Conservation (phyloP, 2,888 invertebrate species). For the Leptodirus hochenwartii region DNA sequence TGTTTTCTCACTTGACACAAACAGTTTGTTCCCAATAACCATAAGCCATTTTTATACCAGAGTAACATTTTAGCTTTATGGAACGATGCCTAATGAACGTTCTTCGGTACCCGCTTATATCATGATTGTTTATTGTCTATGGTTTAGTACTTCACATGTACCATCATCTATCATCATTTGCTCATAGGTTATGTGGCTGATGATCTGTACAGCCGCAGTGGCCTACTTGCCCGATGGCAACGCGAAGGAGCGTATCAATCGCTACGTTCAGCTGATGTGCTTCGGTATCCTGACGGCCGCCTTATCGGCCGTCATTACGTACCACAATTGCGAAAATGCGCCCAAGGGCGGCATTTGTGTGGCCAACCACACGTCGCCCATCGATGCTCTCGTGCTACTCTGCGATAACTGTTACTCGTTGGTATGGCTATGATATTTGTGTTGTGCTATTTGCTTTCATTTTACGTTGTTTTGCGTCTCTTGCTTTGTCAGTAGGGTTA, state of each 20-base stretch:
- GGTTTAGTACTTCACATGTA: no score
- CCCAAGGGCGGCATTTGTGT: slow-evolving; percentile 84
- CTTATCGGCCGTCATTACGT: slow-evolving; percentile 73
- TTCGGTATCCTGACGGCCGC: slow-evolving; percentile 86
- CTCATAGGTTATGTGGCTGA: slow-evolving; percentile 70
- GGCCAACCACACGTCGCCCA: slow-evolving; percentile 97
- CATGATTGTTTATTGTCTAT: no score
- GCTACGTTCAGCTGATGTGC: slow-evolving; percentile 68
- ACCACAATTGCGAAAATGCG: slow-evolving; percentile 72
- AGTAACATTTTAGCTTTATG: no score
- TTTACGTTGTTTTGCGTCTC: no score
- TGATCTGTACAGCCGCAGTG: slow-evolving; percentile 69
- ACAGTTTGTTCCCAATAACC: no score
- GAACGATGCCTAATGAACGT: no score
- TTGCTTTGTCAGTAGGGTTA: no score
- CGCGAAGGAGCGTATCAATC: slow-evolving; percentile 63
- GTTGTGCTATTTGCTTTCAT: not conserved
- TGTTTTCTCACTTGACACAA: no score
- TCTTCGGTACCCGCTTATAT: no score
- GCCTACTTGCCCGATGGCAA: slow-evolving; percentile 65
- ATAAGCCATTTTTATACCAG: no score
- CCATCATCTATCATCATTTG: no score
- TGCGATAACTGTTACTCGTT: slow-evolving; percentile 94
- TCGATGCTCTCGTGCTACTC: slow-evolving; percentile 91
- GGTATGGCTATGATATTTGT: slow-evolving; percentile 42